Conservation (phyloP, 2,113 vertebrate species). For the Coturnix japonica region DNA sequence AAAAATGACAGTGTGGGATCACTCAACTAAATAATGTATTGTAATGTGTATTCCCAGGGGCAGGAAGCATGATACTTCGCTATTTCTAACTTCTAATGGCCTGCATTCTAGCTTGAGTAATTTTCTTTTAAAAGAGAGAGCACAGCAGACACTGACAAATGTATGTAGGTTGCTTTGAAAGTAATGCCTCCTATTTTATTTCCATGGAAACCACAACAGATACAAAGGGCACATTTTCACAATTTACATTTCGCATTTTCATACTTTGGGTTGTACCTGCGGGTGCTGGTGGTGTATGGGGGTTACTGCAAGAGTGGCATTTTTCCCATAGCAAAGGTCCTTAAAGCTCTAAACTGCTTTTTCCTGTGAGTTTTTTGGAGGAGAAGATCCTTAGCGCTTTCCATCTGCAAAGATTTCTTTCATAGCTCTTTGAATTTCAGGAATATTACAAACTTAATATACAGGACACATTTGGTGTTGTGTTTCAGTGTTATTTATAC, state of each 20-base stretch:
- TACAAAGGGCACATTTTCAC: no score
- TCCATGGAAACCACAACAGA: no score
- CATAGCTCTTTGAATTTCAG: not conserved
- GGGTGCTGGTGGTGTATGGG: not conserved
- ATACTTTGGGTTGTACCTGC: accelerated
- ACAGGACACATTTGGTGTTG: not conserved
- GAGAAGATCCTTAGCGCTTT: not conserved
- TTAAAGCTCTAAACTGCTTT: not conserved
- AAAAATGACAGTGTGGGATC: not conserved
- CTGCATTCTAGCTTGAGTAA: not conserved
- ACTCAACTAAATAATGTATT: constrained; percentile 1
- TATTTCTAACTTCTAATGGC: not conserved
- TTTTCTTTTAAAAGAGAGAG: not conserved
- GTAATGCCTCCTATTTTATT: not conserved
- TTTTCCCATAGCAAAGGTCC: not conserved
- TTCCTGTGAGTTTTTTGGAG: not conserved
- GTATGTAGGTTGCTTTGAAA: not conserved
- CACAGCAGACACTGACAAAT: not conserved
- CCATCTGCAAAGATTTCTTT: not conserved
- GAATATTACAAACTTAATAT: not conserved
- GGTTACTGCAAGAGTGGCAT: not conserved
- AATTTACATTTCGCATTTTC: no score
- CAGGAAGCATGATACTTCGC: not conserved
- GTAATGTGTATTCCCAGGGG: not conserved
- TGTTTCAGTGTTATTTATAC: not conserved